These are phyloP conservation scores for Peromyscus californicus DNA, from an alignment of 2,113 vertebrate genomes.

Conservation along the genomic window DNA sequence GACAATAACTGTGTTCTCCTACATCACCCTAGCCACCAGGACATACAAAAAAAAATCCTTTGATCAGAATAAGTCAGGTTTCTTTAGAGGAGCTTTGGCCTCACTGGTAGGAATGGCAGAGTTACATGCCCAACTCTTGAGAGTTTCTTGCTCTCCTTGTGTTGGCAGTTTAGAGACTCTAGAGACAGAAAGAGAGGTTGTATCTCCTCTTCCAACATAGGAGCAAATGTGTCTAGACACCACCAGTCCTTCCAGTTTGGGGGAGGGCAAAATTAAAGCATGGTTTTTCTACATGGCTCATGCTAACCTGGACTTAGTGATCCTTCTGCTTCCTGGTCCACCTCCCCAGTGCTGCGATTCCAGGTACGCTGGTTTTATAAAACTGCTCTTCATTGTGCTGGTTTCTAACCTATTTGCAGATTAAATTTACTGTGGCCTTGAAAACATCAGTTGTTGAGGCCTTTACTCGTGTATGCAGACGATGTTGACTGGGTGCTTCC, in stretches of 20 bases:
- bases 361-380: not conserved
- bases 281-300: not conserved
- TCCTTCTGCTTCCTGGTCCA: not conserved
- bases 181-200: not conserved
- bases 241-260: not conserved
- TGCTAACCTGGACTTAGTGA: not conserved
- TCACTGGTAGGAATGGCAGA: not conserved
- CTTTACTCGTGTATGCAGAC: not conserved
- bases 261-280: not conserved
- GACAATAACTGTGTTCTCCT: not conserved
- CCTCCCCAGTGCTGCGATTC: not conserved
- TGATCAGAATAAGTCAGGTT: not conserved
- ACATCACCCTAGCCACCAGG: not conserved
- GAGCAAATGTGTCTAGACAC: not conserved
- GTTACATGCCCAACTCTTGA: not conserved
- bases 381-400: not conserved
- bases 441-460: not conserved
- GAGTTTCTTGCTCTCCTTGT: not conserved
- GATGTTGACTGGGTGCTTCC: not conserved
- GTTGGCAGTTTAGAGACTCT: constrained; percentile 2
- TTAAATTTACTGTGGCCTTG: constrained; percentile 21
- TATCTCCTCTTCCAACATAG: not conserved
- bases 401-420: constrained; percentile 13
- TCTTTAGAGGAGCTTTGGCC: not conserved
- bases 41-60: not conserved